Base-by-base conservation (phyloP, 2,797 vertebrate genomes). In the Thripadectes ignobilis region DNA sequence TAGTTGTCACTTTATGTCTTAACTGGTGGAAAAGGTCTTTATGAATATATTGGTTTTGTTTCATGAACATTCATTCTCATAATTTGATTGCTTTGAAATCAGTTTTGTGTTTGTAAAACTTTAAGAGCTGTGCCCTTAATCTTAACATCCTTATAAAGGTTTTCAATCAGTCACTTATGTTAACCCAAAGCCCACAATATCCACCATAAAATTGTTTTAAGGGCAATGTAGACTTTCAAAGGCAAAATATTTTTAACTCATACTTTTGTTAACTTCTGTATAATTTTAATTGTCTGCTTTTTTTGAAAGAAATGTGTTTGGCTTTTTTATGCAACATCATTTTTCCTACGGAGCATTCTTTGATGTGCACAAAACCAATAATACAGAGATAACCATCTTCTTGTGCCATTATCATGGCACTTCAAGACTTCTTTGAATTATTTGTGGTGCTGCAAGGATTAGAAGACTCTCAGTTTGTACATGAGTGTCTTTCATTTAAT, bases 141-240 rank as follows among this genome's bases (percentile, higher is more conserved):
- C n/a, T 96, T 93, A 88, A 83, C 32, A 90, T 63, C 87, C 49
- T 82, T 88, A 80, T 10, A 91, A 93, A 89, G 80, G 39, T 88
- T 92, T 96, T 93, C 83, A 92, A 51, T 91, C 82, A 90, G 43
- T 68, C 66, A 54, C 52, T 89, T 91, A 92, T 66, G 69, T 82
- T 93, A 93, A 94, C 86, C 52, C 78, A 78, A 67, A 92, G 27
- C 34, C 63, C 16, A 65, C 83, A 88, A 68, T 86, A 95, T 94
- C 32, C 10, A 95, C 93, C 96, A 72, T 92, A 97, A 96, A 96
- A 97, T 97, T 96, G 63, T 86, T 88, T 93, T 94, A 89, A 93
- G 79, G 61, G 52, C 84, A 85, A 51, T 48, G 36, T 38, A 69
- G 67, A 78, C 9, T 89, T 95, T 92, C 92, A 96, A 93, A 95